These are phyloP conservation scores for Heteronetta atricapilla DNA, from an alignment of 2,113 vertebrate genomes.

Conservation along the genomic window DNA sequence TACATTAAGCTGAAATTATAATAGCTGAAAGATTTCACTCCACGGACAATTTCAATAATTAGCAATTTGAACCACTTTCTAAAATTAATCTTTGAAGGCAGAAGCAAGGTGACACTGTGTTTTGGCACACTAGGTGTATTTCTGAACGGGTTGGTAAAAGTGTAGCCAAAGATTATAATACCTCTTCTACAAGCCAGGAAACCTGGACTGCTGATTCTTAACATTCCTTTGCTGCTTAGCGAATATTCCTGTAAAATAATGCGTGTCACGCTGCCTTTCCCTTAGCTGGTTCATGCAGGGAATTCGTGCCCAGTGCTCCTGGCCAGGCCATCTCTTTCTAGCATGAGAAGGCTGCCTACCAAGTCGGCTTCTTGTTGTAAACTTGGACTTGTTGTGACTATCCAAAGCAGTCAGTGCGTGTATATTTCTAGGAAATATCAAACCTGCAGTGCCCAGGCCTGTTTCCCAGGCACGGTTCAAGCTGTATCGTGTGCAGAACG, in stretches of 20 bases:
- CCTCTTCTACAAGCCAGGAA: neutral
- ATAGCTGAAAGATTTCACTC: neutral
- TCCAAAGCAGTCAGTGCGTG: fast-evolving
- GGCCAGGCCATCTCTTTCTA: neutral
- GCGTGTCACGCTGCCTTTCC: neutral
- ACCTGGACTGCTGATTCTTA: neutral
- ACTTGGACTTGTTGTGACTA: neutral
- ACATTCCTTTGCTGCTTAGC: neutral
- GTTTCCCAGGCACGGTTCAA: neutral
- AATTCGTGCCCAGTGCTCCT: neutral
- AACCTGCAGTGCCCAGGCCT: neutral
- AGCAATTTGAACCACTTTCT: conserved; percentile 9
- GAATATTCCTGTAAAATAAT: neutral
- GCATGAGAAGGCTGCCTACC: neutral
- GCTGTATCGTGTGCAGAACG: fast-evolving
- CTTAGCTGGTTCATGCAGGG: neutral
- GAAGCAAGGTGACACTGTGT: neutral
- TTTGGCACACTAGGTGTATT: neutral
- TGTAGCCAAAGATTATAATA: neutral
- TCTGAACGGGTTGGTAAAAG: neutral
- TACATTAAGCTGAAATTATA: conserved; percentile 9
- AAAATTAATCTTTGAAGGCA: neutral
- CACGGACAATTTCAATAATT: neutral
- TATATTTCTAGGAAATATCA: neutral
- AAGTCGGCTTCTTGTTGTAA: neutral